These are phyloP conservation scores for Anniella stebbinsi DNA, from an alignment of 2,797 vertebrate genomes.

Conservation along the genomic window DNA sequence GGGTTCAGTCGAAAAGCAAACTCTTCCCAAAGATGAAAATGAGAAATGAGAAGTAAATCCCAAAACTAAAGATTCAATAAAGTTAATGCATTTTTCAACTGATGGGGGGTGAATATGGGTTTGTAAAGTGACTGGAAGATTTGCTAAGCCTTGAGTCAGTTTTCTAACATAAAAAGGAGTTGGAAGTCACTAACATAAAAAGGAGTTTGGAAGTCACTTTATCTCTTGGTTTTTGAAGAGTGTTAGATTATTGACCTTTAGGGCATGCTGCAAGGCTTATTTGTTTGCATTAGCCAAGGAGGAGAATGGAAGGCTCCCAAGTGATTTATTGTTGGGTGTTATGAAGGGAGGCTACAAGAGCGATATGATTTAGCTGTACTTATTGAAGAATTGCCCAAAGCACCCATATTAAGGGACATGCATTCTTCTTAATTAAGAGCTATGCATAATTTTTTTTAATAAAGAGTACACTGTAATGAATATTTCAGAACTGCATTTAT, in stretches of 20 bases:
- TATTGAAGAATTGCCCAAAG: neutral
- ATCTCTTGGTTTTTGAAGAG: neutral
- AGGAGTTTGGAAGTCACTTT: constrained; percentile 15
- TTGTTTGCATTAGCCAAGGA: neutral
- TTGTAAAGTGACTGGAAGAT: constrained; percentile 67
- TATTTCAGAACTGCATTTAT: constrained; percentile 10
- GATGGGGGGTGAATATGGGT: constrained; percentile 71
- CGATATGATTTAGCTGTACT: neutral
- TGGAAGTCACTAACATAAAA: constrained; percentile 36
- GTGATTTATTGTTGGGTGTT: neutral
- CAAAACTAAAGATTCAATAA: constrained; percentile 75
- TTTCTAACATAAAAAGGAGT: constrained; percentile 29
- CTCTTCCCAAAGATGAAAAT: constrained; percentile 78
- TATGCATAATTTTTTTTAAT: constrained; percentile 25
- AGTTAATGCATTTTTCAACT: constrained; percentile 77
- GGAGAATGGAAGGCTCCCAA: neutral
- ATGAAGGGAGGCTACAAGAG: constrained; percentile 6
- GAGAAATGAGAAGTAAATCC: constrained; percentile 79
- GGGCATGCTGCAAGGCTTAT: neutral
- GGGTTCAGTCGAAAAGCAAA: constrained; percentile 69
- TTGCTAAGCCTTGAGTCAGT: constrained; percentile 56
- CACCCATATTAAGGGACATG: accelerated
- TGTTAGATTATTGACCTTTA: constrained; percentile 13
- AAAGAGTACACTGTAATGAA: neutral
- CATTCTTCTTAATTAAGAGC: constrained; percentile 8